These are phyloP conservation scores for Spinibarbus caldwelli DNA, from an alignment of 2,797 vertebrate species.

Conservation along the genomic window DNA sequence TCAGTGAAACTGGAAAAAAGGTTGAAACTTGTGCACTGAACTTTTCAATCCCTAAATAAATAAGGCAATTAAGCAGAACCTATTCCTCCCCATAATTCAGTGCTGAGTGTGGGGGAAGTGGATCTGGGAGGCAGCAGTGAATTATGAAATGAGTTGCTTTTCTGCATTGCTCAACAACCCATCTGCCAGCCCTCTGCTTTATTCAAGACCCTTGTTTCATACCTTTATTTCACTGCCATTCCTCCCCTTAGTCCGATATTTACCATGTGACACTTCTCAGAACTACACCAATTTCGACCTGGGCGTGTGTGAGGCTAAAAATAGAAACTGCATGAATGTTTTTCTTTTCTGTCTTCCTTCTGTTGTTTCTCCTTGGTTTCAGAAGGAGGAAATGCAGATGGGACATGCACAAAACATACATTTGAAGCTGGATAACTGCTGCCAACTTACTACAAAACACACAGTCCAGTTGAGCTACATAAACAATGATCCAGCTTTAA, in stretches of 20 bases:
- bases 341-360: neutral
- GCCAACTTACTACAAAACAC: neutral
- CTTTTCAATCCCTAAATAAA: conserved; percentile 26
- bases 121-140: conserved; percentile 9
- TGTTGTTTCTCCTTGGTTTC: conserved; percentile 6
- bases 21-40: conserved; percentile 18
- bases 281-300: conserved; percentile 26
- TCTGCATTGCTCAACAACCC: conserved; percentile 21
- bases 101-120: neutral
- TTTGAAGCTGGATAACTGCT: neutral
- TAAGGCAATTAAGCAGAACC: conserved; percentile 41
- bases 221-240: neutral
- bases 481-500: neutral
- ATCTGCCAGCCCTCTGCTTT: conserved; percentile 14
- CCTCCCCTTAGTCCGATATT: neutral
- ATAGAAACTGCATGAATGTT: conserved; percentile 41
- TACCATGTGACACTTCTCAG: conserved; percentile 10
- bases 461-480: neutral
- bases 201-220: neutral
- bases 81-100: conserved; percentile 23
- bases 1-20: conserved; percentile 10
- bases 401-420: neutral
- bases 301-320: conserved; percentile 35
- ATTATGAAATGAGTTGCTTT: conserved; percentile 21
- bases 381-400: neutral